Conservation (phyloP, 1,140 invertebrate species). For the Adelges cooleyi region DNA sequence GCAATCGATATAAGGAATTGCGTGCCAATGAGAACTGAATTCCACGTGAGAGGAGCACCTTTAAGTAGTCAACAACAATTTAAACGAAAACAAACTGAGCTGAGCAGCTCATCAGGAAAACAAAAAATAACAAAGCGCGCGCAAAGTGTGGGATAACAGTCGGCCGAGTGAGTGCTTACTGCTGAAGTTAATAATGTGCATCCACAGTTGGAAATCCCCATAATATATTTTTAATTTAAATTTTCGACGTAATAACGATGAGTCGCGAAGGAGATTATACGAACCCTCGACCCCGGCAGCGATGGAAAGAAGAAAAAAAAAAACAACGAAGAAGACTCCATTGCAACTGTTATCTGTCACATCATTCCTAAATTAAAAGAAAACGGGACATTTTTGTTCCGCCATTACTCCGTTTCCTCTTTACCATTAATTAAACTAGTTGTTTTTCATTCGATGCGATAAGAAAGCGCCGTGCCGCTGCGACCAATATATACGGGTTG, state of each 20-base stretch:
- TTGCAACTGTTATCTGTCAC: neutral
- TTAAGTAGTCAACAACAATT: neutral
- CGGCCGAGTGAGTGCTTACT: neutral
- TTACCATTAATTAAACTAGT: too few species aligned
- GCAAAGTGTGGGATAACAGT: neutral
- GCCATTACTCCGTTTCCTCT: too few species aligned
- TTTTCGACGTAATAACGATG: neutral
- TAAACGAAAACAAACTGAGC: too few species aligned
- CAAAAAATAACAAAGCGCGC: neutral
- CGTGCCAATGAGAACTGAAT: neutral
- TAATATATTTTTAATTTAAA: slow-evolving; percentile 19
- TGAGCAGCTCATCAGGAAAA: too few species aligned
- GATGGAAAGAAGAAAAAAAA: neutral
- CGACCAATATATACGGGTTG: too few species aligned
- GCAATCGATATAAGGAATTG: neutral
- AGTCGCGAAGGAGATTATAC: neutral
- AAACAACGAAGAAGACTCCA: neutral
- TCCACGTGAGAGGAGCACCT: neutral
- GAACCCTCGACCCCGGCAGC: neutral
- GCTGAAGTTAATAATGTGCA: neutral
- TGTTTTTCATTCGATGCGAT: too few species aligned
- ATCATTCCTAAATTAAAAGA: neutral
- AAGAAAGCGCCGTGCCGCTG: too few species aligned
- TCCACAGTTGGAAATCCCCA: neutral
- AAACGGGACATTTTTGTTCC: too few species aligned